A percentile compares a stretch with the other conserved stretches of the same genome.
phyloP scores from a whole-genome alignment of 2,888 invertebrate genomes.

The Hirtodrosophila trivittata region DNA sequence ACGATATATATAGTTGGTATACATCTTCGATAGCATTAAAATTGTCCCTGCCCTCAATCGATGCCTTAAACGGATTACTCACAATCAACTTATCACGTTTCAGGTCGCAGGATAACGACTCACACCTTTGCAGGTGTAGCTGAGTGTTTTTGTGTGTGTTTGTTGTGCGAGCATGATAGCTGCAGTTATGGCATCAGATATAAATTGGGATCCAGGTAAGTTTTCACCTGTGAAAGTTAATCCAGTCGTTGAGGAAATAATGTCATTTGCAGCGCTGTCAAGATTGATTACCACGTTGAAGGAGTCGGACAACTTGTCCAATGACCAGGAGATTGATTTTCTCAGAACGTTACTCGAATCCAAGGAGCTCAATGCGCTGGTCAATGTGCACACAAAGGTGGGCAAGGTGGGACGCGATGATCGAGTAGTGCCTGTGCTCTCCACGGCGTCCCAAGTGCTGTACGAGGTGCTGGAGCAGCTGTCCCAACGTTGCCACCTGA shows the following conservation, averaged over 20 bases:
- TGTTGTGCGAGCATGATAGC: slow-evolving; percentile 80
- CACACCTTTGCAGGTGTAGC: not conserved
- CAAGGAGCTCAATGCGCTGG: slow-evolving; percentile 94
- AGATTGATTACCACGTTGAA: slow-evolving; percentile 92
- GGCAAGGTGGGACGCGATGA: slow-evolving; percentile 93
- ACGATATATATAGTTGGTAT: no score
- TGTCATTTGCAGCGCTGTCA: slow-evolving; percentile 87
- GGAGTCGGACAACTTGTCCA: slow-evolving; percentile 89
- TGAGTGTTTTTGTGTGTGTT: slow-evolving; percentile 10
- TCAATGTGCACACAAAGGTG: slow-evolving; percentile 95
- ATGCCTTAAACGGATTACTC: no score
- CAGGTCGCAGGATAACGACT: no score
- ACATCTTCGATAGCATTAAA: no score
- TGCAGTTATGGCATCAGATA: slow-evolving; percentile 84
- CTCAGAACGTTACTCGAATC: slow-evolving; percentile 93
- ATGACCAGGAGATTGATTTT: slow-evolving; percentile 94
- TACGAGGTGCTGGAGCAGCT: slow-evolving; percentile 92
- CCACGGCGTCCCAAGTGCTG: slow-evolving; percentile 92
- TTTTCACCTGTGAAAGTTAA: slow-evolving; percentile 9
- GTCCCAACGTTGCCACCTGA: slow-evolving; percentile 87
- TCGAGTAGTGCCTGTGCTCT: slow-evolving; percentile 92
- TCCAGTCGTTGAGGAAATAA: not conserved
- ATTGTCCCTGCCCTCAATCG: no score
- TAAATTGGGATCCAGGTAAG: slow-evolving; percentile 84
- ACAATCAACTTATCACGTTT: no score